Percentiles rank a stretch among this genome's conserved stretches.
Conservation (phyloP, 1,140 invertebrate genomes). For the Potamilus streckersoni region DNA sequence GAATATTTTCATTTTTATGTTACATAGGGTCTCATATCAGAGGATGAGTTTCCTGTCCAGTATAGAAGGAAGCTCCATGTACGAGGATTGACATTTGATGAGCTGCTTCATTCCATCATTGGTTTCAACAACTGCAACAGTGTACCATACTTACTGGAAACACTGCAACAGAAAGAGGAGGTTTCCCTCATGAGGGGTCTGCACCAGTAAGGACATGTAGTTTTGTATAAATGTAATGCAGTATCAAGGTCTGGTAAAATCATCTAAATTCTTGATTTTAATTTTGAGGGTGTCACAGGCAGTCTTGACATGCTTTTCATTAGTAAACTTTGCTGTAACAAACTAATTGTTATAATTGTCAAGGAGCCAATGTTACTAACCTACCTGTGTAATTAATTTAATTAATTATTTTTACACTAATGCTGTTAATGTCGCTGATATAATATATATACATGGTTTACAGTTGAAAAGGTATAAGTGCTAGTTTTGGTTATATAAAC, state of each 20-base stretch:
- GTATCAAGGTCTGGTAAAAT: not conserved
- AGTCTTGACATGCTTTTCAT: too few relatives aligned
- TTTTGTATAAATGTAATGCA: not conserved
- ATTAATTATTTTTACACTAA: too few relatives aligned
- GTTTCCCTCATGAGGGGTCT: constrained; percentile 48
- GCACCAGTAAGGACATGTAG: constrained; percentile 37
- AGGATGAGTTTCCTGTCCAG: constrained; percentile 84
- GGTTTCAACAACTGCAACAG: constrained; percentile 92
- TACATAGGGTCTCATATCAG: constrained; percentile 82
- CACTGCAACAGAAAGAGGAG: constrained; percentile 75
- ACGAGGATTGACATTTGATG: constrained; percentile 79
- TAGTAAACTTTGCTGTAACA: too few relatives aligned
- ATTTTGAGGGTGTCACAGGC: too few relatives aligned
- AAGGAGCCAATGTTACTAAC: too few relatives aligned
- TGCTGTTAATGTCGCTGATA: too few relatives aligned
- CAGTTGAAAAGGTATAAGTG: too few relatives aligned
- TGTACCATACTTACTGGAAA: constrained; percentile 81
- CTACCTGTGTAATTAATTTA: too few relatives aligned
- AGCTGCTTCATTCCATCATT: constrained; percentile 83
- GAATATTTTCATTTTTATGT: constrained; percentile 26
- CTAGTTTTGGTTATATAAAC: too few relatives aligned
- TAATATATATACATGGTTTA: too few relatives aligned
- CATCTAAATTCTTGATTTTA: too few relatives aligned
- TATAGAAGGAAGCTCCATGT: constrained; percentile 72
- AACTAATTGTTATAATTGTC: too few relatives aligned